phyloP scores from a whole-genome alignment of 2,888 invertebrate species.

The Cryptus armator region DNA sequence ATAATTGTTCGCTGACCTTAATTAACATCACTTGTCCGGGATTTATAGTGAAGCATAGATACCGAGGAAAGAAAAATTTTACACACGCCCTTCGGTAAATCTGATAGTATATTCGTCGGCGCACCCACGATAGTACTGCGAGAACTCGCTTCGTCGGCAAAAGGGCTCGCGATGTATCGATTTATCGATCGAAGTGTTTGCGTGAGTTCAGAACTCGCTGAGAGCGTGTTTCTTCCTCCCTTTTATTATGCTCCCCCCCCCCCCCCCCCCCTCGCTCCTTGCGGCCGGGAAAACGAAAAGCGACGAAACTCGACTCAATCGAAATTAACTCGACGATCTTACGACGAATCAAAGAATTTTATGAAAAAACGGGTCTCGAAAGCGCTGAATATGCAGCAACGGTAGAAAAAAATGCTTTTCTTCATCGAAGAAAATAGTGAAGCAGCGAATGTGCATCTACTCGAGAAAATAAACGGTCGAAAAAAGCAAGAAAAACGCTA shows the following conservation, averaged over 20 bases:
- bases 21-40: slow-evolving; percentile 72
- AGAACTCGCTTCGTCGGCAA: slow-evolving; percentile 9
- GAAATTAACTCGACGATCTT: too few species aligned
- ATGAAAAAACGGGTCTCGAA: slow-evolving; percentile 10
- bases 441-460: background rate
- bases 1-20: slow-evolving; percentile 71
- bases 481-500: slow-evolving; percentile 9
- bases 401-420: background rate
- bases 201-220: background rate
- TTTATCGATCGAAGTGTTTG: slow-evolving; percentile 49
- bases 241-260: too few species aligned
- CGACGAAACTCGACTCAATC: too few species aligned
- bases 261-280: too few species aligned
- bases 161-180: slow-evolving; percentile 53
- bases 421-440: background rate
- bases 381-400: background rate
- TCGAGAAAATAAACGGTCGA: slow-evolving; percentile 16
- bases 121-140: slow-evolving; percentile 52
- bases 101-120: slow-evolving; percentile 53
- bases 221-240: too few species aligned
- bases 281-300: too few species aligned
- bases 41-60: slow-evolving; percentile 57
- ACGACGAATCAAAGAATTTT: too few species aligned
- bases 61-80: slow-evolving; percentile 49
- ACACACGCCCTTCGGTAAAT: slow-evolving; percentile 49